Evolutionary conservation across 2,797 vertebrate species (phyloP).

Genomic region (Siniperca scherzeri): DNA sequence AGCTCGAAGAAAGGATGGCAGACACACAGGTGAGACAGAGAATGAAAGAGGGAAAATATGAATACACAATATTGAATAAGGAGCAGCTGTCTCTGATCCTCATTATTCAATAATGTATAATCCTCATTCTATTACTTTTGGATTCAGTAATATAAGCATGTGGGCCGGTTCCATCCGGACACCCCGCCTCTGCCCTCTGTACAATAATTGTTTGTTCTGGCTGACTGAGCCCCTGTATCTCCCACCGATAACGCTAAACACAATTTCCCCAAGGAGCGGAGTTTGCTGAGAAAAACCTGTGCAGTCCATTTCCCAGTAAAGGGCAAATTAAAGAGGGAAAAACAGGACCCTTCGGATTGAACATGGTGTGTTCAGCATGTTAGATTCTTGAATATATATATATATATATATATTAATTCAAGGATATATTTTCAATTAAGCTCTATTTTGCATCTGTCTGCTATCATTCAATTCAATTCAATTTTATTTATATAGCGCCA

Average conservation of each 20-base stretch:
- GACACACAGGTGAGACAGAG: constrained; percentile 30
- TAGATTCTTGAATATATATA: constrained; percentile 18
- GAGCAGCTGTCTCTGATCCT: constrained; percentile 61
- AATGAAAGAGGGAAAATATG: constrained; percentile 68
- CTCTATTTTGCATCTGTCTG: constrained; percentile 12
- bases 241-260: constrained; percentile 79
- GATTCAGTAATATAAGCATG: constrained; percentile 69
- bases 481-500: no score
- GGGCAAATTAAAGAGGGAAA: constrained; percentile 69
- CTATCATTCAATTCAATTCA: neutral
- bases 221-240: constrained; percentile 77
- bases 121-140: constrained; percentile 72
- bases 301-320: constrained; percentile 74
- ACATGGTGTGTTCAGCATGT: constrained; percentile 48
- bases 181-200: constrained; percentile 74
- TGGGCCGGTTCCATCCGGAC: constrained; percentile 61
- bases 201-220: constrained; percentile 83
- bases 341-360: constrained; percentile 40
- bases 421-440: constrained; percentile 32
- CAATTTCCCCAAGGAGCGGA: constrained; percentile 77
- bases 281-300: constrained; percentile 65
- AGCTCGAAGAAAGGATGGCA: constrained; percentile 30
- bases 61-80: constrained; percentile 62
- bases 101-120: constrained; percentile 79
- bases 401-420: constrained; percentile 5